Base-by-base conservation (phyloP, 2,797 vertebrate genomes). In the Silurus aristotelis region DNA sequence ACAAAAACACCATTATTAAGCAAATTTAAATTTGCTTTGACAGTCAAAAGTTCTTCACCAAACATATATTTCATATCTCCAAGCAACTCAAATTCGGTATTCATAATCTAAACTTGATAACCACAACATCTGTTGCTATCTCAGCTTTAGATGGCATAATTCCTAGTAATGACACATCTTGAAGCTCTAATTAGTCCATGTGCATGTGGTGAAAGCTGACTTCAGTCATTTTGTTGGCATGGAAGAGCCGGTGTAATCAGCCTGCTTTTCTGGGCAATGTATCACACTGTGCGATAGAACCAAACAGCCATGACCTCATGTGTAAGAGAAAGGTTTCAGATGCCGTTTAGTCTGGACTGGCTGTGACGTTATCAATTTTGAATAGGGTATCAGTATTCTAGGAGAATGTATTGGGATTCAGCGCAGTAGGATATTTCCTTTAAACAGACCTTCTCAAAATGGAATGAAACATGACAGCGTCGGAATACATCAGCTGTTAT, bases 101-200 rank as follows among this genome's bases (percentile, higher is more conserved):
- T 48, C 25, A 73, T 75, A 68, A 80, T 48, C 55, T 67, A 43
- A 78, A 55, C 25, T 25, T 83, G 76, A 70, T 81, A 83, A 78
- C 14, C 61, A 79, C 70, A 87, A 82, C 89, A 89, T 89, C 87
- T 88, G 87, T 60, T 87, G 48, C 27, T 85, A 73, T 82, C 87
- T 86, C 76, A 83, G 82, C 55, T 46, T 77, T 79, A 63, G 58
- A 43, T 71, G 71, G 83, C 58, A 43, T 88, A 77, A 88, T 43
- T 22, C 52, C 63, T 76, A 58, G 80, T 63, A 77, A 72, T 84
- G 86, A 56, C 85, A 83, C 84, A 84, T 87, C 73, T 88, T 89
- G 79, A 85, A 83, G 84, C 77, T 66, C 82, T 90, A 85, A 91
- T 90, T 87, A 89, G 60, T 38, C 82, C 6, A 52, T 70, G 67